Base-by-base conservation (phyloP, 1,140 invertebrate species). In the Diorhabda carinulata region DNA sequence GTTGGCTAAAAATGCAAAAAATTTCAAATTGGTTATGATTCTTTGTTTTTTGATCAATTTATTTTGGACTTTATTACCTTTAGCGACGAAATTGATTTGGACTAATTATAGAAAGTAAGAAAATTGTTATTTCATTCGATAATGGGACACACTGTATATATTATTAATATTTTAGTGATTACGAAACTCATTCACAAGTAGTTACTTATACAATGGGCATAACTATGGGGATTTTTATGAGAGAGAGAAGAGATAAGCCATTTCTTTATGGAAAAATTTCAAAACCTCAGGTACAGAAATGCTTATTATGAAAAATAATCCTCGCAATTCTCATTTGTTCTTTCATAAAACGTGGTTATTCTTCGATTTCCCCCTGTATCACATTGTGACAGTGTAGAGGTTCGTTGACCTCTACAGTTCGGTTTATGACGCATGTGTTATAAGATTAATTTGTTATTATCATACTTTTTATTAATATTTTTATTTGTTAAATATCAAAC, bases 161-260 rank as follows among this genome's bases (percentile, higher is more conserved):
- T 40, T 7, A 52, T 57, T 70, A 62, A 10, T 40, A 68, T 8
- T 65, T 64, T 64, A 61, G 66, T 41, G 64, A 72, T 59, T 78
- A 75, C 65, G 73, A 76, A 57, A 74, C 77, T 4, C 77, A 79
- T 69, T 72, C 71, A 1, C 72, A 73, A 47, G 10, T 78, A 8
- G 43, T 67, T 7, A 66, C 74, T 47, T 79, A 75, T 64, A 66
- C 76, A 44, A 70, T 79, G 56, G 78, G 78, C 40, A 68, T 78
- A 6, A 68, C 70, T 43, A 67, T 73, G 25, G 76, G 68, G 52
- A 58, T 71, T 59, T 73, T 73, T 64, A 57, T 74, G 25, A 61
- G 70, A 56, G 68, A 70, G 43, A 47, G 61, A 40, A 70, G 40
- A 64, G 66, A 72, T 56, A 69, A 72, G 66, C 56, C 61, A 40